These are phyloP conservation scores for Ciona savignyi DNA, from an alignment of 23 tunicate species.

Conservation along the genomic window DNA sequence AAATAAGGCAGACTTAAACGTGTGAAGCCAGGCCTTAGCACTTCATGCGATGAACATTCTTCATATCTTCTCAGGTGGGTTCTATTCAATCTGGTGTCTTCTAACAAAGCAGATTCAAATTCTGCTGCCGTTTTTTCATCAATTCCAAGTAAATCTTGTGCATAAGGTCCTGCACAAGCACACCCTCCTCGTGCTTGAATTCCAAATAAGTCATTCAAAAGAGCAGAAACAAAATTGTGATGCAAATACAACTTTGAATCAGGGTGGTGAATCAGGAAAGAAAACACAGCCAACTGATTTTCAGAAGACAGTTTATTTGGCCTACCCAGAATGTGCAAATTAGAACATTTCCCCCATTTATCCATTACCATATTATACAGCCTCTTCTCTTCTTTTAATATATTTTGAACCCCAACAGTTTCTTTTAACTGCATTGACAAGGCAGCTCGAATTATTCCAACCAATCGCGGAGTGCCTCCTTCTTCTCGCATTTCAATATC, in stretches of 20 bases:
- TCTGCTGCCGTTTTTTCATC: constrained; percentile 22
- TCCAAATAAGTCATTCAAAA: constrained; percentile 93
- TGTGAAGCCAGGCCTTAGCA: constrained; percentile 88
- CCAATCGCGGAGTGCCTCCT: constrained; percentile 90
- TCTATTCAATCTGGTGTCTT: constrained; percentile 73
- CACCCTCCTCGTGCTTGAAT: constrained; percentile 99
- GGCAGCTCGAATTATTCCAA: constrained; percentile 76
- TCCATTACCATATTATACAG: constrained; percentile 39
- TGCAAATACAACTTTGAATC: constrained; percentile 56
- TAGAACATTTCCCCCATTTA: constrained; percentile 36
- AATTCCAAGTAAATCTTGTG: constrained; percentile 92
- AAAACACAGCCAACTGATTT: constrained; percentile 80
- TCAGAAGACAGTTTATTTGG: not conserved
- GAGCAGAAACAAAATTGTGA: constrained; percentile 90
- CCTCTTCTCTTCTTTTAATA: constrained; percentile 44
- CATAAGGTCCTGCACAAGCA: constrained; percentile 99
- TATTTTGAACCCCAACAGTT: constrained; percentile 56
- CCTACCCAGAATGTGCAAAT: constrained; percentile 62
- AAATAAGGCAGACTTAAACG: constrained; percentile 85
- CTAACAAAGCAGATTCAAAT: constrained; percentile 58
- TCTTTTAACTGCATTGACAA: constrained; percentile 71
- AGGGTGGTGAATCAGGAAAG: constrained; percentile 65
- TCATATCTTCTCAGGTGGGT: constrained; percentile 52
- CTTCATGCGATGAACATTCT: constrained; percentile 68
- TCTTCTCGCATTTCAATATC: constrained; percentile 93